phyloP scores from a whole-genome alignment of 2,888 invertebrate genomes.

The Drosophila rubida region DNA sequence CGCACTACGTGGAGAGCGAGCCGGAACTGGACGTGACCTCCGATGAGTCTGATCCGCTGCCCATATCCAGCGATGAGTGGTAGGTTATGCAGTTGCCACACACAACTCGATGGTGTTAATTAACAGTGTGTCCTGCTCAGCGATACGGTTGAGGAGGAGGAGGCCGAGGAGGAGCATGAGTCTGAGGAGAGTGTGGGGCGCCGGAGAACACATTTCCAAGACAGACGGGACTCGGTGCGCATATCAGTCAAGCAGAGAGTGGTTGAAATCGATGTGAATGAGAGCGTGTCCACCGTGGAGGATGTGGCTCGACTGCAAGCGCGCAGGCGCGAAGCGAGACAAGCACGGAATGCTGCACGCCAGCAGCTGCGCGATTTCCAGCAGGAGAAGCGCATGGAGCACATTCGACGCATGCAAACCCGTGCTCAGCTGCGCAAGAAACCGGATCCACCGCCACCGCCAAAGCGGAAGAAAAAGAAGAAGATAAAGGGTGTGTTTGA shows the following conservation, averaged over 20 bases:
- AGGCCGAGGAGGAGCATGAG: conserved; percentile 28
- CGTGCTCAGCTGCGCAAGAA: conserved; percentile 12
- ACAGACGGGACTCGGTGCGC: background rate
- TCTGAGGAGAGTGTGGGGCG: background rate
- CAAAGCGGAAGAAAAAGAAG: conserved; percentile 17
- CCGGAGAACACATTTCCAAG: too few relatives aligned
- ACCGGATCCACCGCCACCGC: background rate
- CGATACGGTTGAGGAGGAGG: conserved; percentile 36
- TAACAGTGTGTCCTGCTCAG: too few relatives aligned
- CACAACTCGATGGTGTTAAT: too few relatives aligned
- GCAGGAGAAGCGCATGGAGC: conserved; percentile 25
- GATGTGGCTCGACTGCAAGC: background rate
- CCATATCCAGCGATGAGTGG: conserved; percentile 62
- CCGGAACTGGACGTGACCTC: conserved; percentile 55
- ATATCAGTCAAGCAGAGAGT: background rate
- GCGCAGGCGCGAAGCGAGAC: conserved; percentile 30
- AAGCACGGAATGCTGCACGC: conserved; percentile 49
- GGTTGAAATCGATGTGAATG: background rate
- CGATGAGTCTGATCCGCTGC: conserved; percentile 35
- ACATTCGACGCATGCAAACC: conserved; percentile 26
- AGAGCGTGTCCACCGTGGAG: background rate
- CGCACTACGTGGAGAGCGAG: conserved; percentile 45
- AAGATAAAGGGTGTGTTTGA: conserved; percentile 45
- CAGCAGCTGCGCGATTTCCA: conserved; percentile 48
- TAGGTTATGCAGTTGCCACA: background rate